Base-by-base conservation (phyloP, 2,113 vertebrate species). In the Meles meles region DNA sequence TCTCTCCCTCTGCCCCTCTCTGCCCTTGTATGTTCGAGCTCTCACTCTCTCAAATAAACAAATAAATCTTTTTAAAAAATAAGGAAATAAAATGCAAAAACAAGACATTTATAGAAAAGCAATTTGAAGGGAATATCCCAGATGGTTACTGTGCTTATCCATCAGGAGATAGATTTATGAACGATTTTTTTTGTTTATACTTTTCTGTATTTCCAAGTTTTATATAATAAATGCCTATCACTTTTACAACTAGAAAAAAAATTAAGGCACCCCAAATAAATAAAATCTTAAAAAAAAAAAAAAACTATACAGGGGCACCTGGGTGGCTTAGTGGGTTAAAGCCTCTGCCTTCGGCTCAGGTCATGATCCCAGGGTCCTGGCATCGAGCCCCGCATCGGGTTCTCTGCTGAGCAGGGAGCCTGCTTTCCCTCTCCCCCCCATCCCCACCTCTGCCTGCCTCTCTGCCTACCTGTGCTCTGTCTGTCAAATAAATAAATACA, bases 181-280 rank as follows among this genome's bases (percentile, higher is more conserved):
- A 63, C 44, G n/a, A 42, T 88, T 94, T 87, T 94, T 49, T 92
- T 95, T 95, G 67, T 94, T 83, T 87, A 57, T 80, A 39, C 7
- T 61, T 84, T 79, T 89, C 52, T 94, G 67, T 83, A 34, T 61
- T 96, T 90, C 27, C 17, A 69, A 69, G 39, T 94, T 94, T 55
- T 92, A 44, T 67, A 63, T 39, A 96, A 93, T 97, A 90, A 96
- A 95, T 55, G 17, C 88, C 8, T 42, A 31, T 34, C 37, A 74
- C n/a, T 74, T 93, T 95, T 57, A 76, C 2, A 42, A 11, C 67
- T 67, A 76, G 47, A 67, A 88, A 86, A 74, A 37, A 7, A 21
- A 63, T 29, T 42, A 85, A 44, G 42, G 42, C 42, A 6, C 42
- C 42, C 42, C 42, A 42, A 42, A 42, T 42, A 42, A 42, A 42